Conservation (phyloP, 2,797 vertebrate genomes). For the Xyrichtys novacula region DNA sequence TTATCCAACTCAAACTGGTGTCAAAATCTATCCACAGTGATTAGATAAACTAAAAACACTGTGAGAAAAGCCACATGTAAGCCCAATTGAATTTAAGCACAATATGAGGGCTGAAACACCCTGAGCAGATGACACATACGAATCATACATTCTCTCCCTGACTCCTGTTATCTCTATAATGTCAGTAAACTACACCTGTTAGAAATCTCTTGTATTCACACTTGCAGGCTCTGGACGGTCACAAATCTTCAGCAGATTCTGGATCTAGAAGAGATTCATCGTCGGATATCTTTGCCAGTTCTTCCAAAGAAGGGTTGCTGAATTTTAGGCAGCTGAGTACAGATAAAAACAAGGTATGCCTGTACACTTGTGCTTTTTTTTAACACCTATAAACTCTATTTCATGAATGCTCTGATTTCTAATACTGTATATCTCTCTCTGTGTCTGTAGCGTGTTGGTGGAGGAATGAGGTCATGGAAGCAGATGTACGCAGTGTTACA, state of each 20-base stretch:
- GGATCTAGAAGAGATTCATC: conserved; percentile 93
- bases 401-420: background rate
- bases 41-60: background rate
- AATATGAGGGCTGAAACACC: background rate
- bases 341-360: conserved; percentile 94
- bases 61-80: background rate
- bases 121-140: background rate
- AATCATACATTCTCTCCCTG: conserved; percentile 7
- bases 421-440: conserved; percentile 1
- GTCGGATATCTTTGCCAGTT: conserved; percentile 91
- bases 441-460: conserved; percentile 88
- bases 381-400: background rate
- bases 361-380: background rate
- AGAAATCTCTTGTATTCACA: conserved; percentile 14
- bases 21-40: background rate
- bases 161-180: conserved; percentile 13
- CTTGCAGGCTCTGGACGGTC: conserved; percentile 86
- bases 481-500: conserved; percentile 94
- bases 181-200: background rate
- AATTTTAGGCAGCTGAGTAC: conserved; percentile 92
- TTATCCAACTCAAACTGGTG: too few relatives aligned
- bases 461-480: conserved; percentile 95
- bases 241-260: conserved; percentile 92
- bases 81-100: background rate
- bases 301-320: conserved; percentile 94